Evolutionary conservation across 2,888 invertebrate species (phyloP).

Genomic region (Allacma fusca): DNA sequence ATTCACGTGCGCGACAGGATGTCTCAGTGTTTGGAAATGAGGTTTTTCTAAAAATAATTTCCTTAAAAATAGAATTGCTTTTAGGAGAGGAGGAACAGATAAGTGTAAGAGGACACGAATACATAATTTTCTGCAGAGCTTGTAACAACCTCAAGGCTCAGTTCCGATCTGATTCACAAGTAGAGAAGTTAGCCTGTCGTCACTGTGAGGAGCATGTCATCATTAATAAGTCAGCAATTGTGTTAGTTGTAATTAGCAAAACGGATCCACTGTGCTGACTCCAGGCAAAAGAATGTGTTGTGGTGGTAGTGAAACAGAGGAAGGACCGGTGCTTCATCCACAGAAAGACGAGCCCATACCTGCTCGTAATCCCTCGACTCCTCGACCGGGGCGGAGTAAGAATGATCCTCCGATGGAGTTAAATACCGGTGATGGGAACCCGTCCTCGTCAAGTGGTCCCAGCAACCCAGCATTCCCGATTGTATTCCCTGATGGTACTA

Average conservation of each 20-base stretch:
- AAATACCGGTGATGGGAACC: not conserved
- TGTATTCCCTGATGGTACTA: constrained; percentile 23
- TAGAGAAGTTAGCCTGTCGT: constrained; percentile 11
- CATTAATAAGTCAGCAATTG: constrained; percentile 10
- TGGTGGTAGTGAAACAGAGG: constrained; percentile 25
- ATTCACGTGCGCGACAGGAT: constrained; percentile 29
- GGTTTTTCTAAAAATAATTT: constrained; percentile 43
- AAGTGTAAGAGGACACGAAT: not conserved
- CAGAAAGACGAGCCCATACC: not conserved
- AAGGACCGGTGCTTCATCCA: constrained; percentile 8
- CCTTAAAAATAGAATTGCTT: constrained; percentile 36
- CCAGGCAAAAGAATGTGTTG: constrained; percentile 27
- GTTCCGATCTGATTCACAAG: constrained; percentile 19
- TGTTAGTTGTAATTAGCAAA: constrained; percentile 5
- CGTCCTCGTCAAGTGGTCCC: not conserved
- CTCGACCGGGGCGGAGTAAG: constrained; percentile 1
- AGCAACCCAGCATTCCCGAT: constrained; percentile 2
- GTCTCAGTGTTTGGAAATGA: constrained; percentile 26
- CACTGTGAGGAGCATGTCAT: constrained; percentile 1
- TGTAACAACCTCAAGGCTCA: not conserved
- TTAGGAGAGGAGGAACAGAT: not conserved
- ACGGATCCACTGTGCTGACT: not conserved
- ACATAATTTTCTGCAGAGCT: not conserved
- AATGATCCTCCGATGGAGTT: not conserved
- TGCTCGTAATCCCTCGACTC: not conserved